phyloP scores from a whole-genome alignment of 1,140 invertebrate species.

The Drosophila truncata region DNA sequence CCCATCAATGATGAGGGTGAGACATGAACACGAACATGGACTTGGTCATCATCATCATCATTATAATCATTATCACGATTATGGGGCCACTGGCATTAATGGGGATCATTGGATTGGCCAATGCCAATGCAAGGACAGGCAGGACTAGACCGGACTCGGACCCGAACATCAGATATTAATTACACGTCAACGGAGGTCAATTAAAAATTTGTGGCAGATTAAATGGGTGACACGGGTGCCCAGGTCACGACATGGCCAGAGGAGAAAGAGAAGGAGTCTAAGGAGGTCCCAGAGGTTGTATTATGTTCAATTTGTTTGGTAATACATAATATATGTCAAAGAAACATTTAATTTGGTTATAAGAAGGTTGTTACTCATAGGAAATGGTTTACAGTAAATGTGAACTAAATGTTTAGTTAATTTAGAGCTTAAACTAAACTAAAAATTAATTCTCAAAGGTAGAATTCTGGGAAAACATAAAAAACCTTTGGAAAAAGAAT shows the following conservation, averaged over 20 bases:
- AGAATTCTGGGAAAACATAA: no score
- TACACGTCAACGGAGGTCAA: conserved; percentile 56
- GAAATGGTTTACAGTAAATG: background rate
- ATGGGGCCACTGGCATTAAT: conserved; percentile 32
- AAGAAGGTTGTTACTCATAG: background rate
- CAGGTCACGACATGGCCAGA: conserved; percentile 12
- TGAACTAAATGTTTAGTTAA: no score
- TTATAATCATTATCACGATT: conserved; percentile 12
- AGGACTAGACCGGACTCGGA: background rate
- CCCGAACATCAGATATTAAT: conserved; percentile 49
- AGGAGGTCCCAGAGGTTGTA: background rate
- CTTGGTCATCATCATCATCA: background rate
- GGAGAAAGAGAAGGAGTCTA: no score
- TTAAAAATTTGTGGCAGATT: conserved; percentile 55
- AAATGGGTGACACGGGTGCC: conserved; percentile 44
- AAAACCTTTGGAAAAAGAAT: no score
- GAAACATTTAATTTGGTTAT: background rate
- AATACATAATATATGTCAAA: conserved; percentile 1
- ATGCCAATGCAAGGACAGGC: background rate
- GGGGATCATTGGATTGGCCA: conserved; percentile 37
- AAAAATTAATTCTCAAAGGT: no score
- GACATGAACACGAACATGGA: background rate
- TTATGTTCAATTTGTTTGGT: conserved; percentile 28
- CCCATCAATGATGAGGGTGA: conserved; percentile 7
- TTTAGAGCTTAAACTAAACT: no score